Base-by-base conservation (phyloP, 2,113 vertebrate genomes). In the Corythoichthys haematopterus region DNA sequence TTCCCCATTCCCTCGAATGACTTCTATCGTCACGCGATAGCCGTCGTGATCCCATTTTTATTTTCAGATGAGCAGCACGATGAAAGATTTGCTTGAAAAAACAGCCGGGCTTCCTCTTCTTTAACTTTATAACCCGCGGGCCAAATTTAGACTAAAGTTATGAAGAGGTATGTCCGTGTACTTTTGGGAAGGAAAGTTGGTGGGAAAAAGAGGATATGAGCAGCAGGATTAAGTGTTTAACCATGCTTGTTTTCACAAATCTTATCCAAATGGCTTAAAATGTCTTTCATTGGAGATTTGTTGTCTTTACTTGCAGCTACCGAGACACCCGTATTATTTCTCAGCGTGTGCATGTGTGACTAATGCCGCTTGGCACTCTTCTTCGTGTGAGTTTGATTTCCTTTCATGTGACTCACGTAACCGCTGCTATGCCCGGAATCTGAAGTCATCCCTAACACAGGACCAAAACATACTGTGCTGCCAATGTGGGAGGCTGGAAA, bases 381-480 rank as follows among this genome's bases (percentile, higher is more conserved):
- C 64, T 66, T 58, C 62, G 66, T 66, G 35, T 58, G 67, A 58
- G 61, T 73, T 78, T 62, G 46, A 64, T 61, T 78, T 46, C 0
- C 50, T 81, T 75, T 84, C 57, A 71, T 76, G 10, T 62, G 66
- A 76, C 70, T 86, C 77, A 65, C 57, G 71, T 64, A 77, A 83
- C 63, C 7, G 0, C 66, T 64, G 53, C 78, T 84, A 78, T 85
- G 85, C 53, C 72, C n/a, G 81, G 84, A 85, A 84, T 82, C 74
- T 76, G 53, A 81, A 73, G 73, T 85, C 79, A 79, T 85, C 69
- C 33, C 33, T 64, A 36, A 57, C 38, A 1, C 57, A 79, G 51
- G 52, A 85, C 67, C 81, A 84, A 83, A 85, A 87, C 85, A 88
- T 71, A 46, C 70, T 75, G 9, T 7, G 65, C 75, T 79, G 87